Evolutionary conservation across 2,888 invertebrate genomes (phyloP).

Genomic region (Aphidoletes aphidimyza): DNA sequence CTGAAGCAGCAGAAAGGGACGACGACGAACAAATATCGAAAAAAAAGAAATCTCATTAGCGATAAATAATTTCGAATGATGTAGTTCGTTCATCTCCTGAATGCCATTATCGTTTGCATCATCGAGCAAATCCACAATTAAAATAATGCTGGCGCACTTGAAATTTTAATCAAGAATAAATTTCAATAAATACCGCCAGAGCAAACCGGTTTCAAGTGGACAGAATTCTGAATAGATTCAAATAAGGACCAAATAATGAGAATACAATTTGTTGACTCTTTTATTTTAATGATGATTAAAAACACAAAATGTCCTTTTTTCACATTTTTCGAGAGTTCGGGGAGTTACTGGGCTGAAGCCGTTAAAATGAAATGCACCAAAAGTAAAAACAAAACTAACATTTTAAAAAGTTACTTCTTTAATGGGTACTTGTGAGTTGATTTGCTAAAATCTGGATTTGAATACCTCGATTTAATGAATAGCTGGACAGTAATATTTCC

Average conservation of each 20-base stretch:
- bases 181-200: neutral
- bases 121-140: neutral
- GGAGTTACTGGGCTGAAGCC: neutral
- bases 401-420: neutral
- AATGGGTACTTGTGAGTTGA: conserved; percentile 9
- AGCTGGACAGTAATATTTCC: neutral
- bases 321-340: neutral
- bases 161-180: conserved; percentile 45
- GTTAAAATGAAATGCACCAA: neutral
- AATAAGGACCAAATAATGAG: neutral
- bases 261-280: neutral
- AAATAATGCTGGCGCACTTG: neutral
- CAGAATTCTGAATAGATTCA: neutral
- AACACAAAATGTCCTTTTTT: conserved; percentile 34
- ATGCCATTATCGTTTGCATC: neutral
- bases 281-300: conserved; percentile 44
- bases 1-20: neutral
- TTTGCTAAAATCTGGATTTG: conserved; percentile 1
- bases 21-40: neutral
- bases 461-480: neutral
- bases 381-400: neutral
- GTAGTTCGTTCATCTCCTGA: neutral
- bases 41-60: conserved; percentile 43
- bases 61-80: conserved; percentile 17
- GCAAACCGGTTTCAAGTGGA: neutral